Percentiles rank a stretch among this genome's conserved stretches.
These are phyloP conservation scores for Semotilus atromaculatus DNA, from an alignment of 2,797 vertebrate genomes.

Conservation along the genomic window DNA sequence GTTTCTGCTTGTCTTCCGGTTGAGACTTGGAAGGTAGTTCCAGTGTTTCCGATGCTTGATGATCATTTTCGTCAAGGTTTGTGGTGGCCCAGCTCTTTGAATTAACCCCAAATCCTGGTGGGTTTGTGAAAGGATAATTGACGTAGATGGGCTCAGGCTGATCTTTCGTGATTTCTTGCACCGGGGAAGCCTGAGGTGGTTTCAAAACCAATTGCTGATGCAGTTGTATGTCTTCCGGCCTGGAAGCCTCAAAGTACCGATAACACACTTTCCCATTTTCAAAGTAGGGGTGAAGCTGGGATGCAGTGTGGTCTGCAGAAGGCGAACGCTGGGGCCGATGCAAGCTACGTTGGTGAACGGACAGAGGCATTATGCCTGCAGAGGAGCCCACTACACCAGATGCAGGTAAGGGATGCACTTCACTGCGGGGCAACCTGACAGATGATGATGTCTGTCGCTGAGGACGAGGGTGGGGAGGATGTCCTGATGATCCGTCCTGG, in stretches of 20 bases:
- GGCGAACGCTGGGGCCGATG: slow-evolving; percentile 64
- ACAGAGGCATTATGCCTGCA: slow-evolving; percentile 50
- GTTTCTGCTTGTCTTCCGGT: slow-evolving; percentile 35
- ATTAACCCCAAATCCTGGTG: slow-evolving; percentile 34
- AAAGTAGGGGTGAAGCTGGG: slow-evolving; percentile 71
- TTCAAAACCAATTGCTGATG: slow-evolving; percentile 27
- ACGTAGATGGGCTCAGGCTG: slow-evolving; percentile 79
- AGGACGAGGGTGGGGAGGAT: slow-evolving; percentile 43
- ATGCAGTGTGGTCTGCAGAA: slow-evolving; percentile 53
- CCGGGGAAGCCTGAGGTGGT: slow-evolving; percentile 45
- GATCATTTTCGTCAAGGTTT: slow-evolving; percentile 62
- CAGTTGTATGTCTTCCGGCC: slow-evolving; percentile 53
- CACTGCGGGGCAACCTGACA: slow-evolving; percentile 58
- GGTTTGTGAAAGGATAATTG: slow-evolving; percentile 71
- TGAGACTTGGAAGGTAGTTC: slow-evolving; percentile 47
- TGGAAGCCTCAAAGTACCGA: slow-evolving; percentile 61
- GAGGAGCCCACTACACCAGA: slow-evolving; percentile 42
- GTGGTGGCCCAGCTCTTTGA: slow-evolving; percentile 65
- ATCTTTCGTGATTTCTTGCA: slow-evolving; percentile 50
- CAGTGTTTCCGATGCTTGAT: slow-evolving; percentile 47
- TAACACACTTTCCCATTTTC: slow-evolving; percentile 74
- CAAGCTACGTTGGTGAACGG: slow-evolving; percentile 66
- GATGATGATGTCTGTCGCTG: slow-evolving; percentile 62
- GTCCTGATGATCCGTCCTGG: slow-evolving; percentile 53
- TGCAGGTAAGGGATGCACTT: slow-evolving; percentile 61